phyloP scores from a whole-genome alignment of 1,140 invertebrate genomes.

The Drosophila subpulchrella region DNA sequence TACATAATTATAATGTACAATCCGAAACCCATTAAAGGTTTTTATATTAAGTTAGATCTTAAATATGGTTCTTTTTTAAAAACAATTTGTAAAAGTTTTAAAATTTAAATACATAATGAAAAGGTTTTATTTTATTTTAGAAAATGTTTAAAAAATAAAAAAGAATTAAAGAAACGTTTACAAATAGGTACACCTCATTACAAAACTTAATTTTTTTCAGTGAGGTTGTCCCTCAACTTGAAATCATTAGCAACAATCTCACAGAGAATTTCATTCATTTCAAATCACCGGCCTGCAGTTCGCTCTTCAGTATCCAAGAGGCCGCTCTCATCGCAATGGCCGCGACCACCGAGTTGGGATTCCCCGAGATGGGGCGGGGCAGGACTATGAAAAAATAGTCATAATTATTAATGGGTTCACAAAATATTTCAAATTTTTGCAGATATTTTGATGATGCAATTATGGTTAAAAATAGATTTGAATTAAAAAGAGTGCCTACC shows the following conservation, averaged over 20 bases:
- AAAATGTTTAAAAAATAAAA: no score
- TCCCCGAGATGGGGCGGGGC: conserved; percentile 88
- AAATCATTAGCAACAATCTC: conserved; percentile 13
- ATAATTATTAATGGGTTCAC: neutral
- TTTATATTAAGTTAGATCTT: no score
- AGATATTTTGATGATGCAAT: no score
- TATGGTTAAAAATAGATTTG: neutral
- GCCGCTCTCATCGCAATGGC: conserved; percentile 88
- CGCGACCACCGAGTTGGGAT: conserved; percentile 89
- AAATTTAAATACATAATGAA: no score
- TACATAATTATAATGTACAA: no score
- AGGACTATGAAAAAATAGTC: conserved; percentile 84
- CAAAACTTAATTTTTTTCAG: neutral
- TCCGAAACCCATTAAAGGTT: no score
- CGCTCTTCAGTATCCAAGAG: conserved; percentile 85
- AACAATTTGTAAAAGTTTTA: no score
- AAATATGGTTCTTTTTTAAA: no score
- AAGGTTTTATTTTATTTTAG: no score
- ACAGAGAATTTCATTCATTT: conserved; percentile 21
- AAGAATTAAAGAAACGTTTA: neutral
- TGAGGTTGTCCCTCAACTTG: conserved; percentile 15
- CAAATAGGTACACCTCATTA: neutral
- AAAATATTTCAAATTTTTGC: neutral
- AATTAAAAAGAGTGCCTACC: neutral
- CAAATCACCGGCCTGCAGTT: conserved; percentile 36